Base-by-base conservation (phyloP, 2,888 invertebrate genomes). In the Epirrhoe alternata region DNA sequence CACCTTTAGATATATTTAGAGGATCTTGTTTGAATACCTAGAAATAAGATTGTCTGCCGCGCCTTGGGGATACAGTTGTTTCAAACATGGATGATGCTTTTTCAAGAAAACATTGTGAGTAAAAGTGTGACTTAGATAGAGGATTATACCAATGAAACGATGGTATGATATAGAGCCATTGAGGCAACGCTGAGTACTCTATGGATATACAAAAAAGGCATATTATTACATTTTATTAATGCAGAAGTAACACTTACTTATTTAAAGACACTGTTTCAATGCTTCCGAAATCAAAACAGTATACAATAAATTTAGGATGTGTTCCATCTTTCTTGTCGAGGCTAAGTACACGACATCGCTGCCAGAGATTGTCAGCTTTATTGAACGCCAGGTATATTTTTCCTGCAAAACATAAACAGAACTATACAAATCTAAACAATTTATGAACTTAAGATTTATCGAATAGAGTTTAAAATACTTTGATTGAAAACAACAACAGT, bases 211-310 rank as follows among this genome's bases (percentile, higher is more conserved):
- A 24, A 24, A 24, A 24, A 24, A 24, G 24, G 24, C 24, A n/a
- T n/a, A n/a, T 24, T 24, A 3, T 24, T 24, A 2, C 24, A 24
- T 24, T 24, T 24, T 24, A 24, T 24, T 2, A 10, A 38, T 7
- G 35, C 35, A 42, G 38, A 6, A 47, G 14, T 14, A 7, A 16
- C 14, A 72, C 89, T 86, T 81, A 95, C 95, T 88, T 90, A 51
- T 93, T 89, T 61, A 88, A 84, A 1, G 87, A 76, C 1, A 95
- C 88, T 0, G 80, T 76, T 65, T 94, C 93, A 0, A 84, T 87
- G 73, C 94, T 90, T 1, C 97, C 97, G 73, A 94, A 94, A 82
- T 97, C 97, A 17, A 96, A 87, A 71, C 95, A 94, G 74, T 94
- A 94, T 3, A 96, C 94, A 31, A 93, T 88, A 74, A 94, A 94